Evolutionary conservation across 1,140 invertebrate genomes (phyloP).

Genomic region (Eupeodes corollae): DNA sequence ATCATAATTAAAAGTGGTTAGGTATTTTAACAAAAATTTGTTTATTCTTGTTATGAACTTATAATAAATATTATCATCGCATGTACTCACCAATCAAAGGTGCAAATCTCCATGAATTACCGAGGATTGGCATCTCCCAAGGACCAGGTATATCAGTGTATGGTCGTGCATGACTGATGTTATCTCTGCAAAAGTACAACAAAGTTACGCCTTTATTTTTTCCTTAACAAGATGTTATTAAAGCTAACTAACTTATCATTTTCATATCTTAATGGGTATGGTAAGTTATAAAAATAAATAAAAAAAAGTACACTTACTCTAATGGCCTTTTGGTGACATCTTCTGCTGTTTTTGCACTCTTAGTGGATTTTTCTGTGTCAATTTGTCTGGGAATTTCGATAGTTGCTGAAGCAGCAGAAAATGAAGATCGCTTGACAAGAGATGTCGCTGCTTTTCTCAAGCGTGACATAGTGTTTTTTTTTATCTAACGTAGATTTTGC

Average conservation of each 20-base stretch:
- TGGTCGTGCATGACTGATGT: constrained; percentile 29
- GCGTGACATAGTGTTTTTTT: constrained; percentile 26
- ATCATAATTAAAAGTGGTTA: no score
- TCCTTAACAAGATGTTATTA: no score
- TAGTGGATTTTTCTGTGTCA: not conserved
- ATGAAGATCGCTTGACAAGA: constrained; percentile 26
- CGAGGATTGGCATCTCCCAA: constrained; percentile 58
- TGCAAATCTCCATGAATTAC: constrained; percentile 71
- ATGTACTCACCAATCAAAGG: constrained; percentile 49
- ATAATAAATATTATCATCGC: no score
- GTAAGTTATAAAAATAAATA: no score
- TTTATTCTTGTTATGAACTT: no score
- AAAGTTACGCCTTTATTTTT: no score
- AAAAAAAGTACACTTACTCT: no score
- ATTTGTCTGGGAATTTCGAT: constrained; percentile 7
- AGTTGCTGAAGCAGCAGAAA: constrained; percentile 14
- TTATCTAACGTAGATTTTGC: not conserved
- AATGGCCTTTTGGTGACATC: no score
- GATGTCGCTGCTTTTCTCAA: constrained; percentile 20
- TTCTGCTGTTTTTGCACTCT: not conserved
- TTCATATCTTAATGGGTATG: no score
- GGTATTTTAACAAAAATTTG: no score
- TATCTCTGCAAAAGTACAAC: not conserved
- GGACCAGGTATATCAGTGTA: constrained; percentile 66
- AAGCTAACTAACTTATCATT: no score